Conservation (phyloP, 2,797 vertebrate species). For the Bufotes viridis region DNA sequence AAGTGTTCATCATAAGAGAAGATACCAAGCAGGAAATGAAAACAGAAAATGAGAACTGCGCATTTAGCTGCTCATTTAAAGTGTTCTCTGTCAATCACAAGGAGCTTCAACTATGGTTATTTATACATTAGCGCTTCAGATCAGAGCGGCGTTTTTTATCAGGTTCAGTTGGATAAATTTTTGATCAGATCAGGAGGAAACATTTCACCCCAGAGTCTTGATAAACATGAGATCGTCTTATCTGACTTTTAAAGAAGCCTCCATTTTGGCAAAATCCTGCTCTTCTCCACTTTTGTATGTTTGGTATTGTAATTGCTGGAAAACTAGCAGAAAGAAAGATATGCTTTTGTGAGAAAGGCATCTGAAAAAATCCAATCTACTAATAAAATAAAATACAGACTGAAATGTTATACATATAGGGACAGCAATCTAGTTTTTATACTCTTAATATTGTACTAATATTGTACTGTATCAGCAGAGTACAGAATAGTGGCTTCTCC, state of each 20-base stretch:
- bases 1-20: conserved; percentile 1
- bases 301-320: background rate
- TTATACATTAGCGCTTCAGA: conserved; percentile 2
- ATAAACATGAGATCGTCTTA: background rate
- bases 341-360: background rate
- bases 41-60: conserved; percentile 8
- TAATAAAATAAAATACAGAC: background rate
- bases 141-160: background rate
- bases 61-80: conserved; percentile 16
- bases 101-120: background rate
- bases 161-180: background rate
- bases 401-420: background rate
- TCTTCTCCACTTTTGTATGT: background rate
- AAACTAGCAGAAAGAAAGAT: background rate
- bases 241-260: background rate
- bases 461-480: too few relatives aligned
- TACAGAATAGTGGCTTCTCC: too few relatives aligned
- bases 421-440: background rate
- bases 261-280: background rate
- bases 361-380: background rate
- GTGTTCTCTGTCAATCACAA: background rate
- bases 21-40: background rate
- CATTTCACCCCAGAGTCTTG: background rate
- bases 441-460: too few relatives aligned
- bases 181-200: conserved; percentile 17